Percentiles rank a stretch among this genome's conserved stretches.
phyloP scores from a whole-genome alignment of 2,113 vertebrate genomes.

The Dipodomys merriami region DNA sequence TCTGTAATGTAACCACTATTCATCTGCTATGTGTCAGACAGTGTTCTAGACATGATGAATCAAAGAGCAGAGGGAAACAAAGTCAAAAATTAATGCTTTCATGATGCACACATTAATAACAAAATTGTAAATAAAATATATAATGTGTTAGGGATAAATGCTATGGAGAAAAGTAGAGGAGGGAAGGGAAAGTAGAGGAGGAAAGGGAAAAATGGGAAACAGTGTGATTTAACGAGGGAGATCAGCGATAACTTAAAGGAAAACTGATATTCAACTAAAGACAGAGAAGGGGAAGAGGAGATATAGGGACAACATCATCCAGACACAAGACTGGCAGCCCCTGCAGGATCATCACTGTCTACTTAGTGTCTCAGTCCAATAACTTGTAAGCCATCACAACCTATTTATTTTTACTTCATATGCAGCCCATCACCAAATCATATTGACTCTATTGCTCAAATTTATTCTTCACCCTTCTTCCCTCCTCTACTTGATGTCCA shows the following conservation, averaged over 20 bases:
- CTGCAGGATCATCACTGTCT: neutral
- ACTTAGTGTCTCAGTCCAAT: neutral
- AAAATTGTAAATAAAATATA: neutral
- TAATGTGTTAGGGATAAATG: neutral
- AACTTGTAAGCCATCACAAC: constrained; percentile 14
- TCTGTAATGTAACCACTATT: neutral
- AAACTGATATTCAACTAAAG: neutral
- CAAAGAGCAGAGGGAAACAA: neutral
- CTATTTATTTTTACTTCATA: neutral
- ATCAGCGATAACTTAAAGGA: neutral
- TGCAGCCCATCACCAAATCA: constrained; percentile 18
- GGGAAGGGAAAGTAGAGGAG: neutral
- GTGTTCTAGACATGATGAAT: neutral
- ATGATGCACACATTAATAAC: neutral
- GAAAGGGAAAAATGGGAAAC: neutral
- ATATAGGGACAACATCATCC: neutral
- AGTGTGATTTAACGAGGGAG: neutral
- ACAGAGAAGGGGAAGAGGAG: neutral
- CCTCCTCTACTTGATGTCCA: neutral
- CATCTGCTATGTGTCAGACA: neutral
- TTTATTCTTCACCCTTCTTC: neutral
- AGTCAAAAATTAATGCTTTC: neutral
- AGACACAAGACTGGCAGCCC: neutral
- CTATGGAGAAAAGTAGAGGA: neutral
- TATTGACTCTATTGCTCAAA: neutral